Conservation (phyloP, 2,113 vertebrate species). For the Rhea americana region DNA sequence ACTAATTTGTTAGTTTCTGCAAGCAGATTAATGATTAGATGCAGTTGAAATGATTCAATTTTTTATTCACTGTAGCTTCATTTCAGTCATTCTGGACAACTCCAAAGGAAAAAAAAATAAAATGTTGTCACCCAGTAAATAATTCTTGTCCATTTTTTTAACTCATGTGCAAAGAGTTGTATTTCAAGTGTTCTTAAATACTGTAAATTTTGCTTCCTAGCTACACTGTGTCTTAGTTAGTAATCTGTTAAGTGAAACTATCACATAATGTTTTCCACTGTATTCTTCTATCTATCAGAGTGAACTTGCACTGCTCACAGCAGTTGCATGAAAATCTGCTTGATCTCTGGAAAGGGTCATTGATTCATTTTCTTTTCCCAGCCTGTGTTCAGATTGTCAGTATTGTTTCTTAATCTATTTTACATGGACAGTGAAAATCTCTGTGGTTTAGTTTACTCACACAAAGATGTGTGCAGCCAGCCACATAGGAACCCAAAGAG, state of each 20-base stretch:
- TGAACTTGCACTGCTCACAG: not conserved
- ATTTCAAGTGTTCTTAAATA: not conserved
- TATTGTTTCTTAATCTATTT: slow-evolving; percentile 67
- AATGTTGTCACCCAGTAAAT: not conserved
- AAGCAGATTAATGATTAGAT: not conserved
- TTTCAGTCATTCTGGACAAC: not conserved
- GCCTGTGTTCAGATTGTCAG: slow-evolving; percentile 47
- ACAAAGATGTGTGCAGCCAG: slow-evolving; percentile 27
- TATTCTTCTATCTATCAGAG: not conserved
- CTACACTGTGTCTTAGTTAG: not conserved
- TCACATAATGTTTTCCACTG: not conserved
- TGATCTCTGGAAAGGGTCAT: slow-evolving; percentile 27
- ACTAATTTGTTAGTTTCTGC: not conserved
- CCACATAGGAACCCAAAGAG: slow-evolving; percentile 4
- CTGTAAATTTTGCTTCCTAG: not conserved
- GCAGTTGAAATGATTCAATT: not conserved
- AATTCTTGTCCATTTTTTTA: not conserved
- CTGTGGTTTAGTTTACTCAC: slow-evolving; percentile 19
- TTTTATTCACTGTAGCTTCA: not conserved
- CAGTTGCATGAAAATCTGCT: not conserved
- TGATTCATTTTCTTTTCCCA: slow-evolving; percentile 58
- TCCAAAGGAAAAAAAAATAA: not conserved
- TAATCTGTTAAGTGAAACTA: not conserved
- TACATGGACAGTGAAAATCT: slow-evolving; percentile 44
- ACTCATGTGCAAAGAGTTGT: not conserved